Base-by-base conservation (phyloP, 2,888 invertebrate species). In the Sthenelais limicola region DNA sequence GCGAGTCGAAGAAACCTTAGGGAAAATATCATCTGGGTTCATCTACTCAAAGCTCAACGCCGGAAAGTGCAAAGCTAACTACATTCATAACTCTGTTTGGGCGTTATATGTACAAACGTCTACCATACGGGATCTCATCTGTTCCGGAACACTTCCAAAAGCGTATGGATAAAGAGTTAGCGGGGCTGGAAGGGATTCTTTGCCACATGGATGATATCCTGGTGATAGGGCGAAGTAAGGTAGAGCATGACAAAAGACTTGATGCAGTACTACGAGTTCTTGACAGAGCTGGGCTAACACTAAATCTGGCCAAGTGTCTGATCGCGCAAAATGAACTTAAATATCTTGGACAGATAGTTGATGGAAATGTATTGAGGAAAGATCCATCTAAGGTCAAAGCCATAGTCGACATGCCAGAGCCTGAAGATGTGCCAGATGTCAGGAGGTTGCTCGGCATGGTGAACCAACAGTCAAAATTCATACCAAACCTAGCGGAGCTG, bases 131-230 rank as follows among this genome's bases (percentile, higher is more conserved):
- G 4, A 67, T 71, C 7, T 12, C 30, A 21, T 76, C 74, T 2
- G 74, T 72, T 1, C 72, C 74, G 15, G 74, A 73, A 35, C 32
- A 54, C 21, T 74, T 74, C 62, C 71, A 76, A 35, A 49, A 43
- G 32, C 70, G 28, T 49, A 78, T 80, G 76, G 33, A 68, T 1
- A 38, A 73, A 35, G 52, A 73, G n/a, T 48, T 78, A 21, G 52
- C 33, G 30, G 71, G 67, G 0, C 32, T 66, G 24, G 68, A 62
- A 15, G 75, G 77, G 1, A 74, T 72, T 5, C 51, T 78, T 2
- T 76, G 75, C 52, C 74, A 77, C 71, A 78, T 76, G 70, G 76
- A 79, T 51, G 78, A 78, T 52, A 71, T 77, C 26, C 68, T 79
- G 7, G 54, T 80, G 18, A 68, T 68, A 26, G 76, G 73, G 0